Conservation (phyloP, 2,888 invertebrate species). For the Eumacrocentrus americanus region DNA sequence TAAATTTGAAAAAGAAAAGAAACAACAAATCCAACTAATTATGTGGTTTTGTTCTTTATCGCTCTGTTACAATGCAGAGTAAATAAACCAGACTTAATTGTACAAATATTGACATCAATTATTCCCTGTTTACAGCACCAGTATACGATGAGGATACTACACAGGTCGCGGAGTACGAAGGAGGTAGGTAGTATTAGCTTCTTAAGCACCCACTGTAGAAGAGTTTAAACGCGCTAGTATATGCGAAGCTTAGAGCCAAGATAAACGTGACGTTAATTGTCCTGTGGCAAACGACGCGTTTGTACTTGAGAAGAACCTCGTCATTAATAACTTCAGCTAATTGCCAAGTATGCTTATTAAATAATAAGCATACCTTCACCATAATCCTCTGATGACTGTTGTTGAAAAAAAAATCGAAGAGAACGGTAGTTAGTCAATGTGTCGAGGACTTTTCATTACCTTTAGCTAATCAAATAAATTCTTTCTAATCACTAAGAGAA, state of each 20-base stretch:
- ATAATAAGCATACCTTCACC: background rate
- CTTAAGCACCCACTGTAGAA: background rate
- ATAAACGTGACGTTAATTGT: slow-evolving; percentile 10
- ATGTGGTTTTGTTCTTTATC: too few relatives aligned
- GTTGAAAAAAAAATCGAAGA: too few relatives aligned
- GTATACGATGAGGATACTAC: slow-evolving; percentile 59
- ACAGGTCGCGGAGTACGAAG: slow-evolving; percentile 58
- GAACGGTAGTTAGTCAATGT: too few relatives aligned
- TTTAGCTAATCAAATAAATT: too few relatives aligned
- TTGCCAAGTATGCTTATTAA: background rate
- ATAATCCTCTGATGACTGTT: too few relatives aligned
- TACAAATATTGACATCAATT: slow-evolving; percentile 15
- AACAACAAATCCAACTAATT: too few relatives aligned
- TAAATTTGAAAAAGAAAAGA: background rate
- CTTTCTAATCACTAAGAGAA: too few relatives aligned
- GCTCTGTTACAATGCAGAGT: too few relatives aligned
- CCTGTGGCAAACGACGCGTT: background rate
- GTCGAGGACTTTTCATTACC: background rate
- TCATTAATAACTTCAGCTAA: background rate
- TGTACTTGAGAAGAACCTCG: slow-evolving; percentile 8
- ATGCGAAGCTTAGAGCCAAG: background rate
- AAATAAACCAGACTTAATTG: too few relatives aligned
- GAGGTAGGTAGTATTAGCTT: slow-evolving; percentile 42
- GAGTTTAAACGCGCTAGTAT: background rate
- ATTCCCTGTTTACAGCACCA: slow-evolving; percentile 54